Percentiles rank a stretch among this genome's conserved stretches.
These are phyloP conservation scores for Drosophila biarmipes DNA, from an alignment of 1,140 invertebrate genomes.

Conservation along the genomic window DNA sequence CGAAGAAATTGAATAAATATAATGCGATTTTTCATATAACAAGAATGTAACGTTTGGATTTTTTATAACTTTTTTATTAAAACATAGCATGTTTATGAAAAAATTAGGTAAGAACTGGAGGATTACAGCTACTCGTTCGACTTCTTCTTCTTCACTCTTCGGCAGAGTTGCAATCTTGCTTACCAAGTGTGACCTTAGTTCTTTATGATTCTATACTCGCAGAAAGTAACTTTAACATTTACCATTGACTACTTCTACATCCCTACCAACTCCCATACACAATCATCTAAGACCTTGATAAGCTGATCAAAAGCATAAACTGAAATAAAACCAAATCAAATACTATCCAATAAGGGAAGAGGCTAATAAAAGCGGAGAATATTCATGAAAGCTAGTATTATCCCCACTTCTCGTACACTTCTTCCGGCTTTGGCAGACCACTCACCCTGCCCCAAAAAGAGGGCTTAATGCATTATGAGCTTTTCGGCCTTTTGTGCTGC, in stretches of 20 bases:
- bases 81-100: too few species aligned
- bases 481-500: conserved; percentile 45
- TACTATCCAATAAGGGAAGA: conserved; percentile 19
- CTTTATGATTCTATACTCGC: too few species aligned
- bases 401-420: background rate
- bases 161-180: too few species aligned
- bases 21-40: too few species aligned
- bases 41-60: too few species aligned
- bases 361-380: conserved; percentile 44
- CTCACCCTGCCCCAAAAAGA: background rate
- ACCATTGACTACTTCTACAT: background rate
- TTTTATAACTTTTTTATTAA: too few species aligned
- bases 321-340: conserved; percentile 10
- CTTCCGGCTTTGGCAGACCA: conserved; percentile 3
- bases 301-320: conserved; percentile 31
- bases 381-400: conserved; percentile 11
- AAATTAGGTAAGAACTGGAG: too few species aligned
- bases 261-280: background rate
- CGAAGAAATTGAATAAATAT: background rate
- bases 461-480: conserved; percentile 55
- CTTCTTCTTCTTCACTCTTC: too few species aligned
- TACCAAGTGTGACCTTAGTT: too few species aligned
- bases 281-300: conserved; percentile 14
- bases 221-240: background rate
- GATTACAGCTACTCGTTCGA: too few species aligned